Evolutionary conservation across 2,797 vertebrate species (phyloP), one percentile per base, ranked within the genome.

Genomic region (Microctenopoma lineatum): DNA sequence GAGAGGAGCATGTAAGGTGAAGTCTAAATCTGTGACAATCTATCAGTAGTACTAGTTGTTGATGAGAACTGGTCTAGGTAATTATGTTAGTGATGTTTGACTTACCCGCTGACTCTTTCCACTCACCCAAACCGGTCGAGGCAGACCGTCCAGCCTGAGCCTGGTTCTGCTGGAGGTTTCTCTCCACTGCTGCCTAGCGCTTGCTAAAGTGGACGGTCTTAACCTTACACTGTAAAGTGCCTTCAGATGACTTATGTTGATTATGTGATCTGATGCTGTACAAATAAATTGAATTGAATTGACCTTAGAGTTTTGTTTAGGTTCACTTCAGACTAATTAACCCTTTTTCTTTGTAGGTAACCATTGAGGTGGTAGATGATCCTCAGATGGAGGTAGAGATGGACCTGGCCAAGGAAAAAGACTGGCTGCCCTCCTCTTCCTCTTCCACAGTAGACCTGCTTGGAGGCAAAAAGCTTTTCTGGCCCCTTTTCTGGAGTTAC

Each of bases 401-500:
- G 95, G 96, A 96, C 69, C 88, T 96, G n/a, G 77, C 94, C 76
- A 95, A 95, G 34, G 94, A 96, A 58, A 93, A 90, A 60, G 94
- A 93, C 68, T 96, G 95, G 96, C 92, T 95, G 16, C 85, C 95
- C 67, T 80, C 80, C 0, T 88, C 94, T 1, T 84, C 89, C 52
- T 91, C 95, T 53, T 89, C 80, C 0, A 90, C 95, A 9, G 92
- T 96, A 2, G 93, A 95, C 51, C 96, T 95, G 95, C 51, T 94
- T 1, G 94, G 95, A 3, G 89, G 95, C 78, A 95, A 95, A 81
- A 95, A 96, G 77, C 89, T 96, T 59, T 96, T 97, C 90, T 97
- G 96, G 97, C 96, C 96, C 0, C 94, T 97, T 59, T 96, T 97
- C 86, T 97, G 96, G 97, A 94, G 94, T 72, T 96, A 96, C 84